Evolutionary conservation across 2,113 vertebrate species (phyloP).

Genomic region (Channa argus): DNA sequence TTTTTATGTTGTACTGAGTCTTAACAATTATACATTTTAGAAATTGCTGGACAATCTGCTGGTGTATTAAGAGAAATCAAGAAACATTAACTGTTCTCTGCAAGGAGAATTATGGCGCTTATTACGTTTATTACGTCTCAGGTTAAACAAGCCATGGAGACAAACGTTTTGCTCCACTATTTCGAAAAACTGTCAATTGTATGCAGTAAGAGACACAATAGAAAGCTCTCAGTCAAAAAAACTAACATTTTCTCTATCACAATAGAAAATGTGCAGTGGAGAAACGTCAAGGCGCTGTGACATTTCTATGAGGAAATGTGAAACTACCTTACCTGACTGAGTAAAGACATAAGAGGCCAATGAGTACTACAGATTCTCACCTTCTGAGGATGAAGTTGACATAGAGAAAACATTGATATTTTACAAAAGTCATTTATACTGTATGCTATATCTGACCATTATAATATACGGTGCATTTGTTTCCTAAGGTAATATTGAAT

Average conservation of each 20-base stretch:
- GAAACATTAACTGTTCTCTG: too few relatives aligned
- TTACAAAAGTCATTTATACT: background rate
- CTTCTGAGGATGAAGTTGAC: background rate
- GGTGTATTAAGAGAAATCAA: too few relatives aligned
- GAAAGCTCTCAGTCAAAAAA: background rate
- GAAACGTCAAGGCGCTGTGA: background rate
- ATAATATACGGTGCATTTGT: background rate
- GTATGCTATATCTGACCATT: background rate
- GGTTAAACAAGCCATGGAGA: background rate
- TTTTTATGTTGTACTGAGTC: background rate
- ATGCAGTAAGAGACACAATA: background rate
- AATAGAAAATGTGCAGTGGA: background rate
- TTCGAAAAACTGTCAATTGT: background rate
- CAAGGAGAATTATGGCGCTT: too few relatives aligned
- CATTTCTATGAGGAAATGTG: background rate
- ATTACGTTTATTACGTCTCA: too few relatives aligned
- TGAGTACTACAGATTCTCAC: background rate
- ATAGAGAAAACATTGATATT: slow-evolving; percentile 4
- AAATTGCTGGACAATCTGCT: background rate
- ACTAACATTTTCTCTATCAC: background rate
- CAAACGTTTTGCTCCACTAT: background rate
- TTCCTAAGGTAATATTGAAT: background rate
- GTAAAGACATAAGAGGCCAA: background rate
- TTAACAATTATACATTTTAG: background rate
- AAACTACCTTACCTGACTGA: background rate